phyloP scores from a whole-genome alignment of 2,113 vertebrate genomes.

The Sialia sialis region DNA sequence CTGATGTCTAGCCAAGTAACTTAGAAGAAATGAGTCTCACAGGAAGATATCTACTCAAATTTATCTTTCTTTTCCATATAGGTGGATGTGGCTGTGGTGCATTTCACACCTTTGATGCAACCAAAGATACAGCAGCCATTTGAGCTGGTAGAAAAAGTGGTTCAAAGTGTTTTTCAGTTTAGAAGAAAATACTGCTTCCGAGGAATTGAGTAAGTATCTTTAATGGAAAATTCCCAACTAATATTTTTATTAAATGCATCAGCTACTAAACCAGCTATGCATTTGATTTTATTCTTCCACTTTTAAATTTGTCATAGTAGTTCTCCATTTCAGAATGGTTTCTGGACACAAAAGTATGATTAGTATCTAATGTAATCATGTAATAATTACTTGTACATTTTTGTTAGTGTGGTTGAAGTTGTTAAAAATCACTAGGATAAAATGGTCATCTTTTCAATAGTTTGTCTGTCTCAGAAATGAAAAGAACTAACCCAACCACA shows the following conservation, averaged over 20 bases:
- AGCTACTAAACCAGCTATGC: not conserved
- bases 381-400: not conserved
- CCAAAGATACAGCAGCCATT: slow-evolving; percentile 92
- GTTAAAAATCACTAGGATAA: not conserved
- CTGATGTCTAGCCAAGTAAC: not conserved
- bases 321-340: not conserved
- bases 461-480: not conserved
- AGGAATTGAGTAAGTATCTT: slow-evolving; percentile 83
- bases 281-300: not conserved
- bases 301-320: not conserved
- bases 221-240: not conserved
- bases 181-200: slow-evolving; percentile 89
- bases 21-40: not conserved
- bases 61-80: slow-evolving; percentile 29
- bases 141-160: slow-evolving; percentile 89
- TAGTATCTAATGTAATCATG: not conserved
- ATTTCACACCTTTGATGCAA: slow-evolving; percentile 84
- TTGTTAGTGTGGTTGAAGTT: not conserved
- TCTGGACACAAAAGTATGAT: not conserved
- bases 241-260: not conserved
- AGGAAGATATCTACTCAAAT: not conserved
- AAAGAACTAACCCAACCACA: not conserved
- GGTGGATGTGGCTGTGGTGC: slow-evolving; percentile 94
- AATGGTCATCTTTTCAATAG: not conserved
- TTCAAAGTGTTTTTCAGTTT: slow-evolving; percentile 87